phyloP scores from a whole-genome alignment of 2,113 vertebrate species.

The Tympanuchus pallidicinctus region DNA sequence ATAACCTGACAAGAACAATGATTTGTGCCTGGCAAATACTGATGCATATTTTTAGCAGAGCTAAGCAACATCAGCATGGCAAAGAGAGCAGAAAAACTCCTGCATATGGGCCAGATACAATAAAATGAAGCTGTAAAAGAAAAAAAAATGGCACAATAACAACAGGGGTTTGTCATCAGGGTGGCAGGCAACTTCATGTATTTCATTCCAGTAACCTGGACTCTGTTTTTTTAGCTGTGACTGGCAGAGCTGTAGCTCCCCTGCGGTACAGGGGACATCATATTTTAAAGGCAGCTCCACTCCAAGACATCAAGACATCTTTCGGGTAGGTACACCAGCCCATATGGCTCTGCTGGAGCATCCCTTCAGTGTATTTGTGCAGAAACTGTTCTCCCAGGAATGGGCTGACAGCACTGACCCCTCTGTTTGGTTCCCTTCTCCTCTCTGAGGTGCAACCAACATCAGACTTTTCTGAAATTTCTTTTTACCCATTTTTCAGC shows the following conservation, averaged over 20 bases:
- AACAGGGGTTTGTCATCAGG: background rate
- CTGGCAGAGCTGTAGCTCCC: background rate
- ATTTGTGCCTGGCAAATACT: background rate
- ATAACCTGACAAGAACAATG: constrained; percentile 40
- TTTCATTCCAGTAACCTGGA: background rate
- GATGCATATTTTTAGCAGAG: background rate
- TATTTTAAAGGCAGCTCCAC: background rate
- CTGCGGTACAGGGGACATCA: background rate
- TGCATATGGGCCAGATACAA: background rate
- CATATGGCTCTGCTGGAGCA: background rate
- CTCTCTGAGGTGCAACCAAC: background rate
- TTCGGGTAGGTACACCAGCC: background rate
- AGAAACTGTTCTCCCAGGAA: background rate
- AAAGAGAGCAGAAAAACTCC: background rate
- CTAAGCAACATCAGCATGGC: constrained; percentile 8
- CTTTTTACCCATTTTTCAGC: background rate
- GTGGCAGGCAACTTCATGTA: background rate
- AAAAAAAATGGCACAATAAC: background rate
- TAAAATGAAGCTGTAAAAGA: background rate
- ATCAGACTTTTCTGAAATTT: background rate
- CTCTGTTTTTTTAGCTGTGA: background rate
- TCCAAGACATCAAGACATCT: background rate
- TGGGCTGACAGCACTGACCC: background rate
- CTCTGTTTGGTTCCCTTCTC: background rate
- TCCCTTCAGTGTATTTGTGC: background rate